These are phyloP conservation scores for Heliornis fulica DNA, from an alignment of 2,113 vertebrate genomes.

Conservation along the genomic window DNA sequence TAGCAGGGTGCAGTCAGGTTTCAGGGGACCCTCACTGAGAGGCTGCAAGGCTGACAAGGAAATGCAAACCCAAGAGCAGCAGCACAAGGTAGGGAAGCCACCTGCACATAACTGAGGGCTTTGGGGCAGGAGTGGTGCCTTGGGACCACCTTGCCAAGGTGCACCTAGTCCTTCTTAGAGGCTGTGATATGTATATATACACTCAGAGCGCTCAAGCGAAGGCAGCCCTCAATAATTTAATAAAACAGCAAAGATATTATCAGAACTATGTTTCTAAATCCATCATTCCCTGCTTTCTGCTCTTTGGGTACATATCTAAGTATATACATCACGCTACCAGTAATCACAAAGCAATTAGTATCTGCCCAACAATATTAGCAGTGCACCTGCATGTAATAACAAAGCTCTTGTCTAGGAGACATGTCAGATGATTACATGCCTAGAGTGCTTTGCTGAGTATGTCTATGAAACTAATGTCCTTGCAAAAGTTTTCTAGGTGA, in stretches of 20 bases:
- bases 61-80: neutral
- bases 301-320: neutral
- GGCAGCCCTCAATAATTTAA: neutral
- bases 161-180: neutral
- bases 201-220: neutral
- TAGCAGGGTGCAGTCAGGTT: neutral
- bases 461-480: neutral
- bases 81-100: neutral
- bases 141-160: neutral
- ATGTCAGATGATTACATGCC: neutral
- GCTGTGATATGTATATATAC: neutral
- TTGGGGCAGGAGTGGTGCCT: neutral
- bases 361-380: neutral
- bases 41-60: neutral
- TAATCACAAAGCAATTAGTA: neutral
- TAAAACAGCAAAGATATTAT: neutral
- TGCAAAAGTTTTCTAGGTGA: neutral
- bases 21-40: rapidly evolving
- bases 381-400: neutral
- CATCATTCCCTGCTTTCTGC: neutral
- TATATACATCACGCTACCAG: neutral
- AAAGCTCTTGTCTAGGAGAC: neutral
- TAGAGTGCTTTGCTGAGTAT: neutral
- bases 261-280: neutral
- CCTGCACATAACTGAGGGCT: neutral